These are phyloP conservation scores for Pandemis corylana DNA, from an alignment of 2,888 invertebrate species.

Conservation along the genomic window DNA sequence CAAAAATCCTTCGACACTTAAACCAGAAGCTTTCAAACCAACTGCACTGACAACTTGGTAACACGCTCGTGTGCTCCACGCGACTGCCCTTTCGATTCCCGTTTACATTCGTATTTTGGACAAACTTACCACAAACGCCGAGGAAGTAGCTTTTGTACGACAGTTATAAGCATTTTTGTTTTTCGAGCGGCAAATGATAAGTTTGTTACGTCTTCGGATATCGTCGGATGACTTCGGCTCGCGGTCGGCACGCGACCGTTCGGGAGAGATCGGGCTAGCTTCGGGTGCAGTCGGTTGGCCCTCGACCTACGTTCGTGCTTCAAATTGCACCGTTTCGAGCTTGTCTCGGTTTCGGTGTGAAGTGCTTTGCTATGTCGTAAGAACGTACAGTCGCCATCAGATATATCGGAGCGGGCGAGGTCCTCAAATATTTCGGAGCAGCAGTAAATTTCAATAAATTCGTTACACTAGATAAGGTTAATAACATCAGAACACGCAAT, in stretches of 20 bases:
- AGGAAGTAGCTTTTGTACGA: neutral
- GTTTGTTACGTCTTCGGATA: neutral
- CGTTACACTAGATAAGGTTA: no score
- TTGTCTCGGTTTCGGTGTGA: conserved; percentile 22
- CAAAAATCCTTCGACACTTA: conserved; percentile 11
- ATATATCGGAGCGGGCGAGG: no score
- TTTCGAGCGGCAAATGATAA: neutral
- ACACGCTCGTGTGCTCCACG: conserved; percentile 26
- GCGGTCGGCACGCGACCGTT: conserved; percentile 30
- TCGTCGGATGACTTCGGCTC: conserved; percentile 25
- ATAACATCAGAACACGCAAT: no score
- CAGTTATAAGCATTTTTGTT: neutral
- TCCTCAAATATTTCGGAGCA: no score
- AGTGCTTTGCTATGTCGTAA: neutral
- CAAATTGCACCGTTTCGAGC: conserved; percentile 34
- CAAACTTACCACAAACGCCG: conserved; percentile 14
- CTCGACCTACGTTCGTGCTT: conserved; percentile 41
- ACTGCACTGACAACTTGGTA: conserved; percentile 32
- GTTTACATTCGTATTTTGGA: conserved; percentile 3
- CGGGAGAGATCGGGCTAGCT: conserved; percentile 28
- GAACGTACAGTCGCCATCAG: no score
- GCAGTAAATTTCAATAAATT: no score
- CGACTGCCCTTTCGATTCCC: conserved; percentile 27
- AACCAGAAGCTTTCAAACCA: conserved; percentile 24
- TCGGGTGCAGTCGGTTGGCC: conserved; percentile 25